These are phyloP conservation scores for Balaenoptera acutorostrata DNA, from an alignment of 2,113 vertebrate genomes.

Conservation along the genomic window DNA sequence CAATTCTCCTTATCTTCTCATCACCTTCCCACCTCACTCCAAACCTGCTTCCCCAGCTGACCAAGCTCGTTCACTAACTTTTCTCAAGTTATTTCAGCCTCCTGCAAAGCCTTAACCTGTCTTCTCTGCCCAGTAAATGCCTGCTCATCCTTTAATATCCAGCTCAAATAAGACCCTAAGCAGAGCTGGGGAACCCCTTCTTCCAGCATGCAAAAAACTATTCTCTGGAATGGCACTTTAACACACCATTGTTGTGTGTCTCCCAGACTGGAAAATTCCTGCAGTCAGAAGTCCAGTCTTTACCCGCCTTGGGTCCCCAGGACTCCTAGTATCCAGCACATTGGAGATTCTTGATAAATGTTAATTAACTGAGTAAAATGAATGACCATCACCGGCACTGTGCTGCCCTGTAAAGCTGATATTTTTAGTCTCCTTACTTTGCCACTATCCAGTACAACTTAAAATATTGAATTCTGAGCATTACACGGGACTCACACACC, in stretches of 20 bases:
- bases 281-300: not conserved
- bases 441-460: not conserved
- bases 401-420: not conserved
- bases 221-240: not conserved
- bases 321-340: not conserved
- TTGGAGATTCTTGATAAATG: not conserved
- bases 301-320: not conserved
- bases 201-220: not conserved
- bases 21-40: not conserved
- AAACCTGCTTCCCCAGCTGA: not conserved
- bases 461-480: slow-evolving; percentile 12
- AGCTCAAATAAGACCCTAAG: not conserved
- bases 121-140: not conserved
- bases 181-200: not conserved
- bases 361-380: not conserved
- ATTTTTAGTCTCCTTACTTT: not conserved
- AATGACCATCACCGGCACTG: not conserved
- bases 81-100: not conserved
- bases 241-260: not conserved
- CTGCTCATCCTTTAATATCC: not conserved
- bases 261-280: not conserved
- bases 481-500: not conserved
- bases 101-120: not conserved
- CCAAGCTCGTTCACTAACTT: not conserved
- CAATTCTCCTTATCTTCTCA: not conserved